Conservation (phyloP, 2,797 vertebrate species). For the Enteromius fasciolatus region DNA sequence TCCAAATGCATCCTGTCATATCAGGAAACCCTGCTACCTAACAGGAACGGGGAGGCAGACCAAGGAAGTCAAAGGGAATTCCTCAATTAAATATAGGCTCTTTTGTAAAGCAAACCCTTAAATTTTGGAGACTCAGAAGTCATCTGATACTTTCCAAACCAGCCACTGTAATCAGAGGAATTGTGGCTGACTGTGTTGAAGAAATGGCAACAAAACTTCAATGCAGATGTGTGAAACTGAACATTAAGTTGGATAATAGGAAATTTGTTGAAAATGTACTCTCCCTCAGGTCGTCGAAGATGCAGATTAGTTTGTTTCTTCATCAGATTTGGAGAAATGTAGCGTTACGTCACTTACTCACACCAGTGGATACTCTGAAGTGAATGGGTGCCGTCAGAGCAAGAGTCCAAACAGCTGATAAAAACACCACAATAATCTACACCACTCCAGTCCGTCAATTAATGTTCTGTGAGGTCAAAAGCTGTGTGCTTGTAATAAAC, state of each 20-base stretch:
- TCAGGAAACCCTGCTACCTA: constrained; percentile 59
- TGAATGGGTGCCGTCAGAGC: not conserved
- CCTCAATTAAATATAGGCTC: constrained; percentile 46
- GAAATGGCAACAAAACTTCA: not conserved
- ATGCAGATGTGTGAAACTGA: not conserved
- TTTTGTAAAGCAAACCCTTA: constrained; percentile 32
- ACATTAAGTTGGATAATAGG: not conserved
- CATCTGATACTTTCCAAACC: constrained; percentile 31
- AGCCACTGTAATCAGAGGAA: constrained; percentile 9
- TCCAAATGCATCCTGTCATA: constrained; percentile 59
- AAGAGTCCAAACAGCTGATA: not conserved
- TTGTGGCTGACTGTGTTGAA: not conserved
- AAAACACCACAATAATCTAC: not conserved
- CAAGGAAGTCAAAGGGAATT: constrained; percentile 51
- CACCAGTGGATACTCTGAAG: not conserved
- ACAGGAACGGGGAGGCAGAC: constrained; percentile 56
- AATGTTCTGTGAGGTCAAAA: not conserved
- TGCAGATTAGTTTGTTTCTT: not conserved
- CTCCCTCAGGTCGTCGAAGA: not conserved
- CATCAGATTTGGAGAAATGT: not conserved
- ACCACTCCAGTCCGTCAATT: not conserved
- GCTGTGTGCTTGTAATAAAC: not conserved
- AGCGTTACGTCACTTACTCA: not conserved
- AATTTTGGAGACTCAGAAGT: not conserved
- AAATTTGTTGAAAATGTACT: not conserved